Evolutionary conservation across 2,888 invertebrate species (phyloP), one percentile per base, ranked within the genome.

Genomic region (Limnephilus marmoratus): DNA sequence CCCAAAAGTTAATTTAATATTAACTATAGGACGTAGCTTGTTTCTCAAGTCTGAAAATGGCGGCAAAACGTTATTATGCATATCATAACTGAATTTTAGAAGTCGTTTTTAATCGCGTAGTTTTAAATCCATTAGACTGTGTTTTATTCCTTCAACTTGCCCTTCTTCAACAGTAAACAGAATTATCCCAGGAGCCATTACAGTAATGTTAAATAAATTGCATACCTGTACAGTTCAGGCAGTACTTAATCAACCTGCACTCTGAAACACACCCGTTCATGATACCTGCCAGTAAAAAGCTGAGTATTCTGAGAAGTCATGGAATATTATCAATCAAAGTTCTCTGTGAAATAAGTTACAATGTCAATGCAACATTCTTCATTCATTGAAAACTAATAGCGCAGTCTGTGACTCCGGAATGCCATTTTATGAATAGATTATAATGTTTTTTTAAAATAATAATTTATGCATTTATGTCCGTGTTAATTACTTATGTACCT

Each of bases 131-230:
- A 83, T 37, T 83, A 83, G 2, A 7, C 37, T n/a, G 37, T 4
- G 83, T 83, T 83, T 83, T 37, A 83, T 83, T 83, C 83, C 83
- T 18, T 83, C 18, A 83, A 68, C 24, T 18, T 83, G 83, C 37
- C 41, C 86, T 45, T 49, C 86, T 29, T 37, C 49, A 45, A 49
- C 86, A 86, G 86, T 86, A 45, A 34, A 82, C 83, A 83, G 37
- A 68, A 68, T 68, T 68, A 68, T n/a, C 45, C 45, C 41, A 45
- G 86, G n/a, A 86, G 45, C 29, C 86, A 45, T 86, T 49, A 45
- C 45, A 86, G 86, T 86, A 86, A 86, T 86, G 45, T 29, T 45
- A 41, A 86, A 86, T 86, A 86, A 86, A 86, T 86, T 86, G 45
- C 45, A 86, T 45, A 45, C 86, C 45, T 45, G 45, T 45, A 45